These are phyloP conservation scores for Anoncus sp. DNA, from an alignment of 2,888 invertebrate genomes.

Conservation along the genomic window DNA sequence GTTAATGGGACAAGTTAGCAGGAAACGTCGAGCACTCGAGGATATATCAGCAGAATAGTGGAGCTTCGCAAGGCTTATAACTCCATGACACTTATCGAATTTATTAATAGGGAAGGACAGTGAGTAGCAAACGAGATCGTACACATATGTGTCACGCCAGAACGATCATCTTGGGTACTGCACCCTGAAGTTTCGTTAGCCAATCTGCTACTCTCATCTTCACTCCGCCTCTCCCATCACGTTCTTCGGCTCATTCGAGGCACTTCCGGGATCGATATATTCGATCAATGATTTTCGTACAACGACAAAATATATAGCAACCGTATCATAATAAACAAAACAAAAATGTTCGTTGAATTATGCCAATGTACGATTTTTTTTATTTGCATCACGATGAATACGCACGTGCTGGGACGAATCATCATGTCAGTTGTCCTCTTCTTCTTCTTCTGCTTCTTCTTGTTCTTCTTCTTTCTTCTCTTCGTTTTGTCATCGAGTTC, in stretches of 20 bases:
- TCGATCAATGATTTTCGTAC: slow-evolving; percentile 15
- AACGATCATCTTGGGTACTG: slow-evolving; percentile 70
- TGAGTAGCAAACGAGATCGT: slow-evolving; percentile 75
- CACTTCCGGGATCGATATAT: slow-evolving; percentile 7
- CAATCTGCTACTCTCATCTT: neutral
- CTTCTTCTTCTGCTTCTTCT: slow-evolving; percentile 6
- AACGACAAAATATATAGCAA: neutral
- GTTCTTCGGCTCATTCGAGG: neutral
- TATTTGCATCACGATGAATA: slow-evolving; percentile 23
- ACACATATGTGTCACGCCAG: slow-evolving; percentile 72
- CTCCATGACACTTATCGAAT: slow-evolving; percentile 50
- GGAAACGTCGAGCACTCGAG: slow-evolving; percentile 80
- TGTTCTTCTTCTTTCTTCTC: slow-evolving; percentile 17
- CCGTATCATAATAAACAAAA: neutral
- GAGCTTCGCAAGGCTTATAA: slow-evolving; percentile 57
- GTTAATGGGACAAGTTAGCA: slow-evolving; percentile 79
- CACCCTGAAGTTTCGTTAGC: slow-evolving; percentile 70
- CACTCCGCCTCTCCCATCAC: neutral
- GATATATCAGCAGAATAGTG: slow-evolving; percentile 75
- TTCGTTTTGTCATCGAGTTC: slow-evolving; percentile 57
- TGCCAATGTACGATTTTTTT: neutral
- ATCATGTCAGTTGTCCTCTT: slow-evolving; percentile 27
- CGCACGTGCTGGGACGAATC: slow-evolving; percentile 55
- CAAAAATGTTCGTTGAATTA: slow-evolving; percentile 6
- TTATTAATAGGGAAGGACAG: slow-evolving; percentile 75